Percentiles rank a stretch among this genome's conserved stretches.
Conservation (phyloP, 2,888 invertebrate species). For the Tetheella fluctuosa region DNA sequence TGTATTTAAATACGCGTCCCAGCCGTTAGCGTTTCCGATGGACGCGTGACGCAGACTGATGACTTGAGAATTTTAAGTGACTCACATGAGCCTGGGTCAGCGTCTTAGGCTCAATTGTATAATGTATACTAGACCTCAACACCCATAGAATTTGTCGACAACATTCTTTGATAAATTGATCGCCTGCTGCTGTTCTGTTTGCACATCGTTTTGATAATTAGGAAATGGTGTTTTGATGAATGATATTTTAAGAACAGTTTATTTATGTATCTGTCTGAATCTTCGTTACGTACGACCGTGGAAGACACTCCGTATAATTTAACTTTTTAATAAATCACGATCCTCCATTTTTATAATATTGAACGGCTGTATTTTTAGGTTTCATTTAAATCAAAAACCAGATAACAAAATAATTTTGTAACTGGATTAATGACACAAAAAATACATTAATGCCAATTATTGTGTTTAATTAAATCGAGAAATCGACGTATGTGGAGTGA, state of each 20-base stretch:
- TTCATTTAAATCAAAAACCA: not conserved
- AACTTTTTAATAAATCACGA: not conserved
- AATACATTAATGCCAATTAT: conserved; percentile 10
- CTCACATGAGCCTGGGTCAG: conserved; percentile 44
- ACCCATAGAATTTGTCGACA: conserved; percentile 19
- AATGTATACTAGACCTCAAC: conserved; percentile 24
- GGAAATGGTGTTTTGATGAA: conserved; percentile 11
- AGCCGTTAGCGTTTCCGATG: conserved; percentile 79
- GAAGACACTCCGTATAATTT: not conserved
- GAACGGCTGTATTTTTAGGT: not conserved
- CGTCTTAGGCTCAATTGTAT: conserved; percentile 22
- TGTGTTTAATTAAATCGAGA: conserved; percentile 16
- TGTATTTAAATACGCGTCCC: conserved; percentile 69
- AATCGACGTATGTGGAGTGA: conserved; percentile 31
- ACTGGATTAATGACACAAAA: not conserved
- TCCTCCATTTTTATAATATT: not conserved
- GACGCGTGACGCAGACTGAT: conserved; percentile 70
- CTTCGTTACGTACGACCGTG: not conserved
- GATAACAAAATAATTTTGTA: not conserved
- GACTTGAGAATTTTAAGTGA: conserved; percentile 70
- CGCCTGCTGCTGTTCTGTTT: not conserved
- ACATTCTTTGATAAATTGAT: conserved; percentile 12
- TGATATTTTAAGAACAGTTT: conserved; percentile 5
- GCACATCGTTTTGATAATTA: conserved; percentile 6
- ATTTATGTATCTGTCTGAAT: not conserved